Evolutionary conservation across 1,140 invertebrate species (phyloP).

Genomic region (Eurosta solidaginis): DNA sequence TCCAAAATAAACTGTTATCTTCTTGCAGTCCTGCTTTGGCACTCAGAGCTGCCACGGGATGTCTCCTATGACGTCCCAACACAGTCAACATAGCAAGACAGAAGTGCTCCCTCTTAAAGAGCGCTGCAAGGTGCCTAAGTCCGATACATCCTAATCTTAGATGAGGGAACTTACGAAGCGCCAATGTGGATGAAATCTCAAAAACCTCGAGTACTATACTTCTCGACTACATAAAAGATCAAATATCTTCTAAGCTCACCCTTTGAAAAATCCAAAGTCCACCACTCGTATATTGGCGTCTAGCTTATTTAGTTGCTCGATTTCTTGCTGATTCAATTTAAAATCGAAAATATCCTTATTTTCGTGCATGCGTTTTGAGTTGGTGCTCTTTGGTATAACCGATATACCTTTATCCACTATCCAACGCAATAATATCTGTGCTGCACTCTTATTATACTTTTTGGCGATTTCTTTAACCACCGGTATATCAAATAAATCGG

Average conservation of each 20-base stretch:
- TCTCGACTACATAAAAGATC: too few relatives aligned
- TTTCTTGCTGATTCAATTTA: conserved; percentile 63
- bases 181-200: too few relatives aligned
- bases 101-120: too few relatives aligned
- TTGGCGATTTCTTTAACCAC: conserved; percentile 72
- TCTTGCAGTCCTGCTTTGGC: too few relatives aligned
- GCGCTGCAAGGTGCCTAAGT: too few relatives aligned
- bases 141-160: too few relatives aligned
- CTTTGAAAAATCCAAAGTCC: conserved; percentile 67
- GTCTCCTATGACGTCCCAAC: too few relatives aligned
- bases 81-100: too few relatives aligned
- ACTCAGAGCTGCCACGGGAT: too few relatives aligned
- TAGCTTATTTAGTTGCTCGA: conserved; percentile 63
- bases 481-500: conserved; percentile 72
- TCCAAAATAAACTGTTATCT: too few relatives aligned
- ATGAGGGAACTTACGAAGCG: too few relatives aligned
- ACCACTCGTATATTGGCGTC: conserved; percentile 71
- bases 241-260: conserved; percentile 47
- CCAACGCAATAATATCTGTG: conserved; percentile 79
- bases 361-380: conserved; percentile 69
- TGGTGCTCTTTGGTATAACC: conserved; percentile 85
- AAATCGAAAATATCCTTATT: conserved; percentile 71
- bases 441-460: conserved; percentile 71
- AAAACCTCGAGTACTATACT: too few relatives aligned
- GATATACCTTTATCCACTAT: conserved; percentile 73